Conservation (phyloP, 2,888 invertebrate species). For the Leptodirus hochenwartii region DNA sequence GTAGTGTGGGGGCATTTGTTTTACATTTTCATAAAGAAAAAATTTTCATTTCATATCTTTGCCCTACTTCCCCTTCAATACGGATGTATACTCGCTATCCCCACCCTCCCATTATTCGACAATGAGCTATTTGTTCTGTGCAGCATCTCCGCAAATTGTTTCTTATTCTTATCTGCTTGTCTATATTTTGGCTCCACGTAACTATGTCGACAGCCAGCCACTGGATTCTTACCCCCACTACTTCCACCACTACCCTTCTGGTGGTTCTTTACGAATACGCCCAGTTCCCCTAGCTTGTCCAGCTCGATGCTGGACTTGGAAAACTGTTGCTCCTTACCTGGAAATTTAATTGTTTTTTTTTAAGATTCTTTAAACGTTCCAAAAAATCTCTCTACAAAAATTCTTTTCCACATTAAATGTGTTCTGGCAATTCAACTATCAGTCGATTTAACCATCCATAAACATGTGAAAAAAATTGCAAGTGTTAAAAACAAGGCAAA, state of each 20-base stretch:
- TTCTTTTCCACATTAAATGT: too few species aligned
- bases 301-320: conserved; percentile 21
- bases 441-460: too few species aligned
- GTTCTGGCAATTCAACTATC: too few species aligned
- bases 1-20: too few species aligned
- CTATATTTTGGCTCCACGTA: conserved; percentile 49
- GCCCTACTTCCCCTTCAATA: conserved; percentile 19
- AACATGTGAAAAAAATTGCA: too few species aligned
- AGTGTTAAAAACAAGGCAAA: too few species aligned
- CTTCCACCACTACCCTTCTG: conserved; percentile 2
- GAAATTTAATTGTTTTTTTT: too few species aligned
- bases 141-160: conserved; percentile 21
- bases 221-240: conserved; percentile 17
- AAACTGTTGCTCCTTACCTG: conserved; percentile 22
- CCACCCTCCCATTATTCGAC: conserved; percentile 25
- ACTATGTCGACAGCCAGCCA: conserved; percentile 35
- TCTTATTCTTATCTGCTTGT: conserved; percentile 18
- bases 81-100: conserved; percentile 27
- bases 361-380: too few species aligned
- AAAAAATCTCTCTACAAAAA: too few species aligned
- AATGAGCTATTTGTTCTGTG: conserved; percentile 26
- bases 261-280: conserved; percentile 21
- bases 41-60: too few species aligned
- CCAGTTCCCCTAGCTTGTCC: conserved; percentile 18
- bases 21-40: too few species aligned